Percentiles rank a stretch among this genome's conserved stretches.
Conservation (phyloP, 1,140 invertebrate genomes). For the Drosophila pectinifera region DNA sequence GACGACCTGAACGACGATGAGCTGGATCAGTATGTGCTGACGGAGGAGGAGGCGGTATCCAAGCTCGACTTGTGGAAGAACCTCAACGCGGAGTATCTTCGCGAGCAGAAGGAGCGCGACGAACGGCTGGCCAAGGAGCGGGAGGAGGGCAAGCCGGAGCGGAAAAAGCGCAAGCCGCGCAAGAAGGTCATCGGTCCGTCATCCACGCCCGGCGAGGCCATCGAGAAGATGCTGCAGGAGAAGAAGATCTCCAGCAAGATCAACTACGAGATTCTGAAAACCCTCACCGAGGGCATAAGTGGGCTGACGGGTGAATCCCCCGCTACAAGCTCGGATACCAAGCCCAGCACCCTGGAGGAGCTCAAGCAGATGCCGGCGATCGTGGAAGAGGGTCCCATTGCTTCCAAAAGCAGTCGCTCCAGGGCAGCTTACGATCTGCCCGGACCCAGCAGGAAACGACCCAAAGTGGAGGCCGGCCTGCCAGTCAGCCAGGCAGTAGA, state of each 20-base stretch:
- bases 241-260: conserved; percentile 98
- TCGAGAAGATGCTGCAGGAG: conserved; percentile 97
- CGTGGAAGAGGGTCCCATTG: conserved; percentile 68
- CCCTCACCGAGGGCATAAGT: conserved; percentile 80
- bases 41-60: conserved; percentile 90
- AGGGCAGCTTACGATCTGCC: conserved; percentile 66
- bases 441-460: conserved; percentile 69
- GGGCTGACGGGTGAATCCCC: conserved; percentile 37
- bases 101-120: conserved; percentile 93
- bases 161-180: conserved; percentile 88
- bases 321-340: conserved; percentile 19
- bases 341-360: conserved; percentile 52
- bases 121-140: conserved; percentile 90
- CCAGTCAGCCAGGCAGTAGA: conserved; percentile 45
- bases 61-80: conserved; percentile 94
- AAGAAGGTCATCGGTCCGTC: conserved; percentile 88
- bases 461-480: conserved; percentile 67
- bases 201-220: conserved; percentile 95
- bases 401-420: conserved; percentile 50
- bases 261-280: conserved; percentile 98
- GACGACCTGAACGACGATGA: conserved; percentile 95
- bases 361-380: conserved; percentile 58
- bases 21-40: conserved; percentile 94
- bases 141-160: conserved; percentile 92
- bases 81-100: conserved; percentile 93